Evolutionary conservation across 2,888 invertebrate genomes (phyloP), one percentile per base, ranked within the genome.

Genomic region (Tipula lateralis): DNA sequence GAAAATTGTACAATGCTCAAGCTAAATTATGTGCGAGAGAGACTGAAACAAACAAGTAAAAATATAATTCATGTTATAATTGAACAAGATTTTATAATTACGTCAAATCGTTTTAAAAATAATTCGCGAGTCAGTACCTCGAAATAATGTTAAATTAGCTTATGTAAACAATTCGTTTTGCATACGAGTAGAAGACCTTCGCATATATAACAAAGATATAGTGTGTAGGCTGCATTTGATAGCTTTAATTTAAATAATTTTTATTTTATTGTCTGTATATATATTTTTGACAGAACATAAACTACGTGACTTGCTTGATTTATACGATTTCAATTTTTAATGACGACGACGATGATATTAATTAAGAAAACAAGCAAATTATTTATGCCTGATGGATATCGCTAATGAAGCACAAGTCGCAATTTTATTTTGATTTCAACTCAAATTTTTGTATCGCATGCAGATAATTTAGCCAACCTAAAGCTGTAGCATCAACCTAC

Each of bases 301-400:
- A 66, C 1, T 66, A 24, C 2, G 24, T 66, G 66, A 66, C 66
- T 66, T 66, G 66, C 66, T 66, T 66, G 24, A 66, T 66, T 66
- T 66, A 66, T 66, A 24, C 66, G 66, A 66, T 66, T 66, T 66
- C 66, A 9, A 66, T 66, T 66, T n/a, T 66, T 66, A 66, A 66
- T 66, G 66, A 66, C 6, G 66, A 66, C 66, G 24, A 66, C 24
- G 24, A 66, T 66, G 66, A 66, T 66, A 66, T 24, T 66, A 66
- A 66, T 66, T 66, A 66, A 66, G 2, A 66, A 66, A 66, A 66
- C 66, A 66, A 66, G 24, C 66, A 66, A 66, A 24, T 66, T 66
- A 66, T 66, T 66, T 66, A 66, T 66, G 24, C 1, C 66, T 66
- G 66, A 66, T 66, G 66, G 66, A 66, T 66, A 66, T 24, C 24